Conservation (phyloP, 2,113 vertebrate species). For the Catharus bicknelli region DNA sequence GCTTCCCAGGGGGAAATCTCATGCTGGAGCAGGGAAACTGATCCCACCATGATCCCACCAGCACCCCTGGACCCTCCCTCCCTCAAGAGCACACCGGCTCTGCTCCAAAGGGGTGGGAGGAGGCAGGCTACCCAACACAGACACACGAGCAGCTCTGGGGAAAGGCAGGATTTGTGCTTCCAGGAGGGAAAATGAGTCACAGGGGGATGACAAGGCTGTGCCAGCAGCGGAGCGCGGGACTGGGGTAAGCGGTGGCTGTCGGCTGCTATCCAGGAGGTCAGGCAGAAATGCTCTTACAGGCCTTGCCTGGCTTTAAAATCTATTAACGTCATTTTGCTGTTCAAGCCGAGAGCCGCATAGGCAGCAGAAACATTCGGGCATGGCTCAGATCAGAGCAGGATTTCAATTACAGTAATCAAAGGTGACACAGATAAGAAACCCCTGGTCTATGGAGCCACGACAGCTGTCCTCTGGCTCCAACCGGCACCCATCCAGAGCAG, state of each 20-base stretch:
- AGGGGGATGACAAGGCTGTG: background rate
- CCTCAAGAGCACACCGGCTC: rapidly evolving
- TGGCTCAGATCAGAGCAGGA: constrained; percentile 55
- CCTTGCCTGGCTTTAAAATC: constrained; percentile 44
- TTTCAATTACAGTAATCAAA: constrained; percentile 66
- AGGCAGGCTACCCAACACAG: background rate
- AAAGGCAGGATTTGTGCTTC: constrained; percentile 24
- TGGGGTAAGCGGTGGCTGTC: constrained; percentile 1
- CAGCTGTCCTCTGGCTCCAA: constrained; percentile 65
- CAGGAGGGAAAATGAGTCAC: constrained; percentile 11
- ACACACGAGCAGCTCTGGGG: background rate
- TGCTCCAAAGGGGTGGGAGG: background rate
- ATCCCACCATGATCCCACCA: rapidly evolving
- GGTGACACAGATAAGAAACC: constrained; percentile 66
- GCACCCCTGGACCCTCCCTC: background rate
- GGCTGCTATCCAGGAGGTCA: background rate
- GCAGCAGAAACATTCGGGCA: constrained; percentile 29
- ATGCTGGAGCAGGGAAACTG: background rate
- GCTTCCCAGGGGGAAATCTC: background rate
- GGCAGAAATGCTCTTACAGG: constrained; percentile 28
- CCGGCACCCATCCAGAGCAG: constrained; percentile 39
- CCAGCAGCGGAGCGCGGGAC: background rate
- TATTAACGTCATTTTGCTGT: constrained; percentile 44
- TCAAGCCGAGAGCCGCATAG: background rate
- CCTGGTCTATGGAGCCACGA: constrained; percentile 14